A percentile compares a stretch with the other conserved stretches of the same genome.
Conservation (phyloP, 2,888 invertebrate species). For the Mayetiola destructor region DNA sequence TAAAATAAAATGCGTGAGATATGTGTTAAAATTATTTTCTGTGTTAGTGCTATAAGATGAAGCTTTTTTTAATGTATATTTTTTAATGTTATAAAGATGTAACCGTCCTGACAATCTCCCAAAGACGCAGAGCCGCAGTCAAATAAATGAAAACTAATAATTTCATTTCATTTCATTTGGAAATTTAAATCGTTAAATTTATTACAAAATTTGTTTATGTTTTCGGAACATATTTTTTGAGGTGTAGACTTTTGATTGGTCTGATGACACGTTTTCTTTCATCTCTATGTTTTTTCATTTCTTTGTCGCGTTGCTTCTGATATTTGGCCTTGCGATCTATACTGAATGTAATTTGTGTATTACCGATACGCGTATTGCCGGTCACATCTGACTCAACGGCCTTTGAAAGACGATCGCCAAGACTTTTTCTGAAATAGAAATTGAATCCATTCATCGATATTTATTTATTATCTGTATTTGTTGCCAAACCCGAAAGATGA, state of each 20-base stretch:
- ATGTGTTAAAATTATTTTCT: not conserved
- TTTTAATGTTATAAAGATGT: too few relatives aligned
- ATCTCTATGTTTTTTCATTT: conserved; percentile 49
- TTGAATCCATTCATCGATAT: conserved; percentile 16
- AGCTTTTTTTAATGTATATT: too few relatives aligned
- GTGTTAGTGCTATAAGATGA: not conserved
- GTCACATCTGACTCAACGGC: not conserved
- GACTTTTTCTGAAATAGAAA: conserved; percentile 41
- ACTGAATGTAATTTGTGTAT: conserved; percentile 65
- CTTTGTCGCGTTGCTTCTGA: conserved; percentile 42
- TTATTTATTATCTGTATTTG: not conserved
- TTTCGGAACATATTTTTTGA: conserved; percentile 34
- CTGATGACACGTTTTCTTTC: conserved; percentile 53
- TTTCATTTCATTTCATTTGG: too few relatives aligned
- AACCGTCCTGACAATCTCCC: too few relatives aligned
- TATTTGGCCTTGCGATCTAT: conserved; percentile 44
- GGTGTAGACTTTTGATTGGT: conserved; percentile 37
- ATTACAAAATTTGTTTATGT: conserved; percentile 17
- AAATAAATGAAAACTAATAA: too few relatives aligned
- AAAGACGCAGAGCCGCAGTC: too few relatives aligned
- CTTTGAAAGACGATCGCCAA: conserved; percentile 54
- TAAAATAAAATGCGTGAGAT: too few relatives aligned
- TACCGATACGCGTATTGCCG: conserved; percentile 41
- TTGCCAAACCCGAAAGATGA: not conserved
- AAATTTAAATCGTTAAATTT: too few relatives aligned